Conservation (phyloP, 2,888 invertebrate genomes). For the Cecidostiba fungosa region DNA sequence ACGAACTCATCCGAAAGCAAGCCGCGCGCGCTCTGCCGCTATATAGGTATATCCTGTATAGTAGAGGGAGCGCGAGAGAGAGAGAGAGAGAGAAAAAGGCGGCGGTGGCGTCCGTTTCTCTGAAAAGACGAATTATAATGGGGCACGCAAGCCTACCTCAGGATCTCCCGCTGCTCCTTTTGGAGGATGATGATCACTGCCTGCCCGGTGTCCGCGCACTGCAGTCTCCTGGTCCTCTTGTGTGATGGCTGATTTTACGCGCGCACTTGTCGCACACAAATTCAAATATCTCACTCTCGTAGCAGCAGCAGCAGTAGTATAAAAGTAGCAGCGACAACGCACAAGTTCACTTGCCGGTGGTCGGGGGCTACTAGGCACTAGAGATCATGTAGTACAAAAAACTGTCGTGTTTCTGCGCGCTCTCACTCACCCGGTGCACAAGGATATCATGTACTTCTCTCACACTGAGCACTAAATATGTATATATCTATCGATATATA, state of each 20-base stretch:
- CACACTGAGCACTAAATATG: not conserved
- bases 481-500: no score
- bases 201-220: not conserved
- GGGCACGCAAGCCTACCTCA: conserved; percentile 38
- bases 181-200: not conserved
- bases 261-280: conserved; percentile 6
- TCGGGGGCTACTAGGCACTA: conserved; percentile 7
- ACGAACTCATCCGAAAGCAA: conserved; percentile 74
- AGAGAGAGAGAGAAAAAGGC: conserved; percentile 32
- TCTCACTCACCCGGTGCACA: conserved; percentile 14
- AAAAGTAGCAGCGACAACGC: conserved; percentile 13
- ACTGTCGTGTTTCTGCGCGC: conserved; percentile 13
- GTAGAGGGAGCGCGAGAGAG: conserved; percentile 59
- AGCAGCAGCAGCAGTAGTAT: not conserved
- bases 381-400: not conserved
- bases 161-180: conserved; percentile 23
- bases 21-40: no score
- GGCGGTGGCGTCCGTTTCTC: conserved; percentile 64
- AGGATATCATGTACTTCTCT: not conserved
- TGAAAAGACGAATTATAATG: conserved; percentile 43
- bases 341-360: conserved; percentile 45
- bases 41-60: no score
- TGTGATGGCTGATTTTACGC: not conserved
- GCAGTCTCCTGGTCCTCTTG: not conserved
- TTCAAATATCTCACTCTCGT: conserved; percentile 31